A percentile compares a stretch with the other conserved stretches of the same genome.
These are phyloP conservation scores for Rousettus madagascariensis DNA, from an alignment of 2,797 vertebrate species.

Conservation along the genomic window DNA sequence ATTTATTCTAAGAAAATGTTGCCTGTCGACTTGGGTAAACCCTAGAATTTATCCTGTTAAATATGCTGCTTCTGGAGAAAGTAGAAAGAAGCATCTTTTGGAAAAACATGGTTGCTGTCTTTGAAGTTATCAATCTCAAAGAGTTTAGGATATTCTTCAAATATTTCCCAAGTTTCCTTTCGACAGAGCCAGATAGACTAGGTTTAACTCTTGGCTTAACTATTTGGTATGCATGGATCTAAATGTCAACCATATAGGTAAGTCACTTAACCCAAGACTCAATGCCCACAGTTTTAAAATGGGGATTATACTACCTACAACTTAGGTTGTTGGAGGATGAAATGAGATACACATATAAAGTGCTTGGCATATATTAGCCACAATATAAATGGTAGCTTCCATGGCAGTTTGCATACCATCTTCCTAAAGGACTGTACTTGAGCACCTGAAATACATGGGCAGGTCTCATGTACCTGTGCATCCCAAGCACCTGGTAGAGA, in stretches of 20 bases:
- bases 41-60: not conserved
- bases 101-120: not conserved
- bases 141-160: not conserved
- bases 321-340: not conserved
- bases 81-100: conserved; percentile 5
- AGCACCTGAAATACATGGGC: not conserved
- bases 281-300: not conserved
- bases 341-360: not conserved
- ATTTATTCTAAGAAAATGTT: not conserved
- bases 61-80: not conserved
- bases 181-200: not conserved
- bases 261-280: not conserved
- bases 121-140: conserved; percentile 20
- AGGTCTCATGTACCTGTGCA: not conserved
- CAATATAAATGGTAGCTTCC: not conserved
- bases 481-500: not conserved
- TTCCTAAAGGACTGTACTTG: not conserved
- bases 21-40: not conserved
- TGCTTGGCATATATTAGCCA: not conserved
- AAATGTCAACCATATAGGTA: not conserved
- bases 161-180: not conserved
- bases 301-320: not conserved
- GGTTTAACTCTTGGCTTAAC: not conserved
- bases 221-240: not conserved
- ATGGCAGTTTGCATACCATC: not conserved